Evolutionary conservation across 2,113 vertebrate genomes (phyloP).

Genomic region (Lampris incognitus): DNA sequence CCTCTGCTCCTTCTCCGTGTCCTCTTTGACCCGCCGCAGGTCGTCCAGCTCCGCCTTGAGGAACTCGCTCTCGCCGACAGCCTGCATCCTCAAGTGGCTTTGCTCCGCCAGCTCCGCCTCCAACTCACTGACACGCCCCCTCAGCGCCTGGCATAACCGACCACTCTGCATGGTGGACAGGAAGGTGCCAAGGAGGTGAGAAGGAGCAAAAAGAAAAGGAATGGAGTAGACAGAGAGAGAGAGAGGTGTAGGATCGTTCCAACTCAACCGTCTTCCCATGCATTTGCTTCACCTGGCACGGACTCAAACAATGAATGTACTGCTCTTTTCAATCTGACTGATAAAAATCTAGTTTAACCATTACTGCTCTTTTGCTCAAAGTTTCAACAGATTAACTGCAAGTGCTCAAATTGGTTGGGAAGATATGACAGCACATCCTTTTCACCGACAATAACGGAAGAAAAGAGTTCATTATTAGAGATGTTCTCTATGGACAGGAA

Average conservation of each 20-base stretch:
- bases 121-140: slow-evolving; percentile 89
- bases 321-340: too few relatives aligned
- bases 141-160: slow-evolving; percentile 86
- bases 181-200: background rate
- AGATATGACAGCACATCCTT: background rate
- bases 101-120: slow-evolving; percentile 96
- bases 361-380: too few relatives aligned
- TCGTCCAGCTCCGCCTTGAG: slow-evolving; percentile 92
- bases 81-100: slow-evolving; percentile 92
- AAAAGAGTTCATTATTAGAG: background rate
- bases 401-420: background rate
- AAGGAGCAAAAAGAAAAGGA: background rate
- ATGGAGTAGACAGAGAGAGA: background rate
- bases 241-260: background rate
- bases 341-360: too few relatives aligned
- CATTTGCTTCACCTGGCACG: too few relatives aligned
- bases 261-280: too few relatives aligned
- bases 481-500: background rate
- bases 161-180: slow-evolving; percentile 80
- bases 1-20: slow-evolving; percentile 95
- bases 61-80: slow-evolving; percentile 91
- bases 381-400: too few relatives aligned
- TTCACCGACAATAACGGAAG: too few relatives aligned
- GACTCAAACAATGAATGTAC: background rate
- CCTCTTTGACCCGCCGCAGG: slow-evolving; percentile 88